These are phyloP conservation scores for Oplegnathus fasciatus DNA, from an alignment of 2,113 vertebrate genomes.

Conservation along the genomic window DNA sequence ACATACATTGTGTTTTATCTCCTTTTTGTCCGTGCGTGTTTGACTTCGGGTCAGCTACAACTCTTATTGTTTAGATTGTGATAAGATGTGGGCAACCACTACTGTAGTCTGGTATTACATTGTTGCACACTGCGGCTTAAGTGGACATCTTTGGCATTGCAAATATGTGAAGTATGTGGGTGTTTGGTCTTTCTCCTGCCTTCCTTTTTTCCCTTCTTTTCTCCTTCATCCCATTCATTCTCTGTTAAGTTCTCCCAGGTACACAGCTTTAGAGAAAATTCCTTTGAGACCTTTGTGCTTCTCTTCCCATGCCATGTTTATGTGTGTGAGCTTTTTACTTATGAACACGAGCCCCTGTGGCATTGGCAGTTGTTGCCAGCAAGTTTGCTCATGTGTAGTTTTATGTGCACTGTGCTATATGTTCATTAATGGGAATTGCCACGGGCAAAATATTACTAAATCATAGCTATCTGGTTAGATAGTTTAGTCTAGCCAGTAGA, in stretches of 20 bases:
- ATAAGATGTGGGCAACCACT: slow-evolving; percentile 62
- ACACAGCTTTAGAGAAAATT: slow-evolving; percentile 31
- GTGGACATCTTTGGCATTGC: slow-evolving; percentile 70
- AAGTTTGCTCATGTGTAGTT: slow-evolving; percentile 53
- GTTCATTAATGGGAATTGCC: slow-evolving; percentile 35
- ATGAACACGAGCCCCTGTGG: slow-evolving; percentile 22
- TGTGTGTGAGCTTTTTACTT: not conserved
- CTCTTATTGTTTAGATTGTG: slow-evolving; percentile 67
- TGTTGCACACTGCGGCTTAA: slow-evolving; percentile 54
- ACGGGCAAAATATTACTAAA: slow-evolving; percentile 28
- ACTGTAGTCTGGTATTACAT: slow-evolving; percentile 59
- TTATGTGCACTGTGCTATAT: slow-evolving; percentile 17
- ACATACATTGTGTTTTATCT: slow-evolving; percentile 22
- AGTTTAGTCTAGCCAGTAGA: not conserved
- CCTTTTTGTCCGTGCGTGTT: slow-evolving; percentile 44
- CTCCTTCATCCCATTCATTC: slow-evolving; percentile 52
- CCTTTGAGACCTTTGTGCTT: slow-evolving; percentile 25
- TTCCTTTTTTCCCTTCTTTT: slow-evolving; percentile 15
- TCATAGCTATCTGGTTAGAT: not conserved
- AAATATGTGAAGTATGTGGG: slow-evolving; percentile 76
- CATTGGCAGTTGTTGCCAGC: slow-evolving; percentile 25
- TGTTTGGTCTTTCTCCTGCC: slow-evolving; percentile 64
- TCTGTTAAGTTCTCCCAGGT: slow-evolving; percentile 62
- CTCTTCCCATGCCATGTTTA: slow-evolving; percentile 4
- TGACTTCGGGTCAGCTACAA: slow-evolving; percentile 45